phyloP scores from a whole-genome alignment of 92 coral and sea anemone genomes.

The Porites divaricata region DNA sequence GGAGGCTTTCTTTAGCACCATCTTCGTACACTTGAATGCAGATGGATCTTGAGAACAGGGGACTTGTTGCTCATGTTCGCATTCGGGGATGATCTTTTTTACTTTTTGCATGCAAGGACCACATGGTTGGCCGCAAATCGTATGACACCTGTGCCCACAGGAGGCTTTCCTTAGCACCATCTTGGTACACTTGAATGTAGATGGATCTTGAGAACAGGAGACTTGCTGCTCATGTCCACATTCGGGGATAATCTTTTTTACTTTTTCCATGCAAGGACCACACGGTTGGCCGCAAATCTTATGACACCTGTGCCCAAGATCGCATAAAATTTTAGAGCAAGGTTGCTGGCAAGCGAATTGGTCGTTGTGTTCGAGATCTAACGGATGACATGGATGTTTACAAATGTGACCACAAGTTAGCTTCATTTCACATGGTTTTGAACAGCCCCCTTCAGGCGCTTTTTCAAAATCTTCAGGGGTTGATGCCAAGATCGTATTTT shows the following conservation, averaged over 20 bases:
- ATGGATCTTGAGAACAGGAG: constrained; percentile 68
- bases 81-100: constrained; percentile 58
- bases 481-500: constrained; percentile 68
- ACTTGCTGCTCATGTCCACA: constrained; percentile 71
- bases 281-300: constrained; percentile 66
- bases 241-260: constrained; percentile 58
- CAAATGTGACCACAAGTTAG: constrained; percentile 70
- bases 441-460: constrained; percentile 94
- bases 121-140: constrained; percentile 64
- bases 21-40: constrained; percentile 36
- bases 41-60: constrained; percentile 68
- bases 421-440: constrained; percentile 52
- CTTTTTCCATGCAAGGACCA: constrained; percentile 59
- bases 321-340: constrained; percentile 59
- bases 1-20: constrained; percentile 46
- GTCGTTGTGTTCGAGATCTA: constrained; percentile 63
- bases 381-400: constrained; percentile 76
- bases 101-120: constrained; percentile 64
- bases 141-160: constrained; percentile 66
- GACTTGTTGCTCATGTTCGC: constrained; percentile 66
- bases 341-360: constrained; percentile 67
- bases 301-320: constrained; percentile 60
- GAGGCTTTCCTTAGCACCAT: too few relatives aligned
- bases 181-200: constrained; percentile 37
- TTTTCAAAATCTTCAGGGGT: constrained; percentile 66